Conservation (phyloP, 2,888 invertebrate genomes). For the Seira musarum region DNA sequence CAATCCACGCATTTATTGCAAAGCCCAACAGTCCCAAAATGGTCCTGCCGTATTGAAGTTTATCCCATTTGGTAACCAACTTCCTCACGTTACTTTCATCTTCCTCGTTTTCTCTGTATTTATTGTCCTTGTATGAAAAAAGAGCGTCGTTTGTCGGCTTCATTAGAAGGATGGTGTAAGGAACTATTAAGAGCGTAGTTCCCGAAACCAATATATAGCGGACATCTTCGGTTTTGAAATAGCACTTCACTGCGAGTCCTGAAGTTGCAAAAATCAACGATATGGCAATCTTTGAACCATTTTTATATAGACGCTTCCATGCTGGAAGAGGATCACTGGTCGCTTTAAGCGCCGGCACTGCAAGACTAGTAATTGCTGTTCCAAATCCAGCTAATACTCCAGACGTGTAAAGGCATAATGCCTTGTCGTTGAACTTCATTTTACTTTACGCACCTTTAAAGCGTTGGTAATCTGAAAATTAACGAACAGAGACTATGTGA, state of each 20-base stretch:
- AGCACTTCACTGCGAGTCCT: constrained; percentile 39
- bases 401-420: constrained; percentile 42
- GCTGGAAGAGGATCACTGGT: constrained; percentile 53
- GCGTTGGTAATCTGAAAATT: not conserved
- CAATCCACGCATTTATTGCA: constrained; percentile 33
- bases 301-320: constrained; percentile 52
- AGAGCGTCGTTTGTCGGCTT: constrained; percentile 47
- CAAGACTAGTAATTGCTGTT: constrained; percentile 31
- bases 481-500: no score
- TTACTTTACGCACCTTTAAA: not conserved
- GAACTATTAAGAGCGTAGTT: constrained; percentile 18
- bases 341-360: constrained; percentile 47
- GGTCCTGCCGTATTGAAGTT: constrained; percentile 51
- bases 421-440: constrained; percentile 52
- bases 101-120: constrained; percentile 32
- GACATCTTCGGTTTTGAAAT: constrained; percentile 36
- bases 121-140: constrained; percentile 34
- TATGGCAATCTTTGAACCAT: constrained; percentile 47
- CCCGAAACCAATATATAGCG: constrained; percentile 40
- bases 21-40: constrained; percentile 36
- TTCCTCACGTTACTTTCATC: constrained; percentile 39
- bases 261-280: constrained; percentile 36
- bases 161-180: constrained; percentile 48
- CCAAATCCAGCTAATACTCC: constrained; percentile 54
- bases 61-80: constrained; percentile 53